phyloP scores from a whole-genome alignment of 2,113 vertebrate species.

The Antidorcas marsupialis region DNA sequence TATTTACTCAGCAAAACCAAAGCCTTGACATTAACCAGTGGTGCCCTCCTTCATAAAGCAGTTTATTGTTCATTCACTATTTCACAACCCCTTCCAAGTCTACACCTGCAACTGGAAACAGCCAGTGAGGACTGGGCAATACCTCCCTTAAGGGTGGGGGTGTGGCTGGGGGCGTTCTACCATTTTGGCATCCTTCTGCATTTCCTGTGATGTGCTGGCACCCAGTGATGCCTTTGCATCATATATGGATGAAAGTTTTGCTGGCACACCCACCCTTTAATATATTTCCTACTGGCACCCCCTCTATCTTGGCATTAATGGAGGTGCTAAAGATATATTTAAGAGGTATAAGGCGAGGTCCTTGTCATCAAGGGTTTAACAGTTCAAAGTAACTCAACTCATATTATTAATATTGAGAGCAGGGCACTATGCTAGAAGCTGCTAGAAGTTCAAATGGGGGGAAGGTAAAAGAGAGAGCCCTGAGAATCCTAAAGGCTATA shows the following conservation, averaged over 20 bases:
- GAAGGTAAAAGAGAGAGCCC: background rate
- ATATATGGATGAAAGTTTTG: background rate
- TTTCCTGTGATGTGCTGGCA: background rate
- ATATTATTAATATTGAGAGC: background rate
- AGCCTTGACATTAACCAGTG: background rate
- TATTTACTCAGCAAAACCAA: background rate
- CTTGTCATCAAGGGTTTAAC: background rate
- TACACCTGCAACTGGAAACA: background rate
- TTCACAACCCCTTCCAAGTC: background rate
- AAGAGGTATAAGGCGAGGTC: background rate
- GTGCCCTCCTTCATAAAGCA: background rate
- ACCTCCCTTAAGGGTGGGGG: background rate
- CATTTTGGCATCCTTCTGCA: background rate
- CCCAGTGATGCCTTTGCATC: background rate
- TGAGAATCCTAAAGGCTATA: background rate
- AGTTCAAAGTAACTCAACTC: background rate
- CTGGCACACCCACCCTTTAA: background rate
- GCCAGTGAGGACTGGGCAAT: background rate
- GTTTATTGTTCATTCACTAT: background rate
- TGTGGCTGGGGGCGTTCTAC: background rate
- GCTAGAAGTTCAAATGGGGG: background rate
- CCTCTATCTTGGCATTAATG: background rate
- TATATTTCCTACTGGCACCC: background rate
- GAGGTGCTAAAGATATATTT: background rate
- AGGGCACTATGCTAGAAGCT: background rate